phyloP scores from a whole-genome alignment of 2,888 invertebrate genomes.

The Eupeodes luniger region DNA sequence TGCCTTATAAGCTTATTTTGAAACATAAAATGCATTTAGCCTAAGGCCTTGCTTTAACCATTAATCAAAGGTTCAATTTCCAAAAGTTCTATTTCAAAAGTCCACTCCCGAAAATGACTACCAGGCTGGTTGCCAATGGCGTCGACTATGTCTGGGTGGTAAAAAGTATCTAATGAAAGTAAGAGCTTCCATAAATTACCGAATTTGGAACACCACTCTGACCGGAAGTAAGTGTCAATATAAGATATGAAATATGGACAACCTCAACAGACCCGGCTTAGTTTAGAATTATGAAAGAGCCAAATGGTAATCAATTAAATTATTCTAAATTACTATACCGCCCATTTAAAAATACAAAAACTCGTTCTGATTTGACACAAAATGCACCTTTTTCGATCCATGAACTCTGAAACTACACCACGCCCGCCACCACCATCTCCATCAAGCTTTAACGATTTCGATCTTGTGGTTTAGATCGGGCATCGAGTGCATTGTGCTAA shows the following conservation, averaged over 20 bases:
- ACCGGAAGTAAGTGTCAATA: constrained; percentile 13
- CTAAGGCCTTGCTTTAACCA: not conserved
- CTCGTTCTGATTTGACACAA: not conserved
- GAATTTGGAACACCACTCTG: not conserved
- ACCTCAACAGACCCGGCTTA: not conserved
- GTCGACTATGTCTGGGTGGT: not conserved
- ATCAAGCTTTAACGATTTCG: constrained; percentile 3
- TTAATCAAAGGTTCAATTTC: not conserved
- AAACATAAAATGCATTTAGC: constrained; percentile 3
- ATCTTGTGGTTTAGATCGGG: constrained; percentile 4
- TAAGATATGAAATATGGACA: not conserved
- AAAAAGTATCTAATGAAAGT: not conserved
- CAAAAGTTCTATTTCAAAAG: constrained; percentile 3
- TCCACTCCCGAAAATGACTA: not conserved
- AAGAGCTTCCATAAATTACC: not conserved
- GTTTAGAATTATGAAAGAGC: constrained; percentile 17
- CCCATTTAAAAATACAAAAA: not conserved
- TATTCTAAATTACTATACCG: constrained; percentile 1
- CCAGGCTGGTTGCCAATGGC: not conserved
- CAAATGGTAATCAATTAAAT: constrained; percentile 6
- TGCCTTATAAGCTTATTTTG: not conserved
- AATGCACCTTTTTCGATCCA: constrained; percentile 18
- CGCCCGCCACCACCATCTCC: too few relatives aligned
- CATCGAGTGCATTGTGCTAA: constrained; percentile 59
- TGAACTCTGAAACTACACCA: constrained; percentile 35